Evolutionary conservation across 1,140 invertebrate species (phyloP), one percentile per base, ranked within the genome.

Genomic region (Trichonephila clavata): DNA sequence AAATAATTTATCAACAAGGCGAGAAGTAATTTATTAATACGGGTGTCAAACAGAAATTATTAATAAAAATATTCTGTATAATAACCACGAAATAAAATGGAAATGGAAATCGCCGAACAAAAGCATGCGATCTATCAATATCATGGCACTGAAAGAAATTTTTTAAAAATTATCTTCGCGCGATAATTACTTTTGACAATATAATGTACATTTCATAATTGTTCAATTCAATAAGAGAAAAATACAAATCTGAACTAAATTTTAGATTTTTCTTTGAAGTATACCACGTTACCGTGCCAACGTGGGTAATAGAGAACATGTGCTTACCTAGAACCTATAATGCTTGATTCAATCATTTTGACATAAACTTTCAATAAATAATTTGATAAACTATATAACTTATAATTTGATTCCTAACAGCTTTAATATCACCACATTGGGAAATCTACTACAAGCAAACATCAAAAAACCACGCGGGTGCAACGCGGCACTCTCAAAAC

Each of bases 401-500:
- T 87, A 87, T 27, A 65, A 87, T 87, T 65, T 61, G 18, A 39
- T 87, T 63, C 61, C 86, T 39, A 87, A 43, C 5, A 39, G 32
- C 60, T 20, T 13, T 63, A 87, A 61, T 87, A 87, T 87, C 86
- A 87, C 86, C n/a, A 24, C 16, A 63, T 87, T 5, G 10, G 63
- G 20, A 21, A 63, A 63, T 61, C 14, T 63, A 57, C 63, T 63
- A 39, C n/a, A 63, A 21, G 27, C 14, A 18, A 39, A 32, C 20
- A 61, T 63, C 20, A 16, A 87, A 87, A 1, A 63, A 87, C 86
- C 86, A 63, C 59, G 59, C 60, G 60, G 86, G 1, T 63, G 61
- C 86, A n/a, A 87, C 86, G 86, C 86, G 86, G 86, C 86, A 87
- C 86, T 43, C 60, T 50, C 50, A 87, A 87, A 87, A 87, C 86